Percentiles rank a stretch among this genome's conserved stretches.
These are phyloP conservation scores for Lordiphosa mommai DNA, from an alignment of 1,140 invertebrate species.

Conservation along the genomic window DNA sequence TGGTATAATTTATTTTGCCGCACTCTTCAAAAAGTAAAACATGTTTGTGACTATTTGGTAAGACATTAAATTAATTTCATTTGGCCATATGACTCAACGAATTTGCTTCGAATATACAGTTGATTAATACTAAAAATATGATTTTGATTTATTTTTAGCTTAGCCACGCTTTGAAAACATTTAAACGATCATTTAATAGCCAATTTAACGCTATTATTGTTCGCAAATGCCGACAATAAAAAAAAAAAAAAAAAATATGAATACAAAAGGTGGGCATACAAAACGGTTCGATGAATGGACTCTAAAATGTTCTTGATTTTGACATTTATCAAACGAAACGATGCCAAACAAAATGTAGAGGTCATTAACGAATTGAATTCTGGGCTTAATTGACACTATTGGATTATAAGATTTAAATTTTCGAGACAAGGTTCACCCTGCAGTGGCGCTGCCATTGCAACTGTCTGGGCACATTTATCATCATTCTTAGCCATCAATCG, in stretches of 20 bases:
- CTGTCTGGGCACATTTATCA: conserved; percentile 17
- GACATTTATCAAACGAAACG: conserved; percentile 43
- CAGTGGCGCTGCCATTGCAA: conserved; percentile 16
- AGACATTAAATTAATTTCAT: conserved; percentile 8
- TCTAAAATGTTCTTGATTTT: conserved; percentile 53
- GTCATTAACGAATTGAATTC: conserved; percentile 34
- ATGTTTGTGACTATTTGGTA: conserved; percentile 27
- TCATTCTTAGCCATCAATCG: conserved; percentile 1
- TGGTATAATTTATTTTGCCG: conserved; percentile 30
- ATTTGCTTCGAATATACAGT: conserved; percentile 1
- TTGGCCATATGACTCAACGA: conserved; percentile 25
- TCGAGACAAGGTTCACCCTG: too few relatives aligned
- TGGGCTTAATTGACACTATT: conserved; percentile 13
- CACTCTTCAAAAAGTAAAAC: conserved; percentile 11
- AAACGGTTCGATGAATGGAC: conserved; percentile 21
- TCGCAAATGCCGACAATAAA: conserved; percentile 14
- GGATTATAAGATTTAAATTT: too few relatives aligned
- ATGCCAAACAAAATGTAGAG: conserved; percentile 28
- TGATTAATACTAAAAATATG: conserved; percentile 39
- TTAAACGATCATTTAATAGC: conserved; percentile 65
- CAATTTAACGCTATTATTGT: conserved; percentile 63
- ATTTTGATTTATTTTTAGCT: conserved; percentile 28
- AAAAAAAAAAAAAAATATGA: conserved; percentile 26
- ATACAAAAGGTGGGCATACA: conserved; percentile 12
- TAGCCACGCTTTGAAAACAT: conserved; percentile 43